These are phyloP conservation scores for Protobothrops flavoviridis DNA, from an alignment of 2,113 vertebrate genomes.

Conservation along the genomic window DNA sequence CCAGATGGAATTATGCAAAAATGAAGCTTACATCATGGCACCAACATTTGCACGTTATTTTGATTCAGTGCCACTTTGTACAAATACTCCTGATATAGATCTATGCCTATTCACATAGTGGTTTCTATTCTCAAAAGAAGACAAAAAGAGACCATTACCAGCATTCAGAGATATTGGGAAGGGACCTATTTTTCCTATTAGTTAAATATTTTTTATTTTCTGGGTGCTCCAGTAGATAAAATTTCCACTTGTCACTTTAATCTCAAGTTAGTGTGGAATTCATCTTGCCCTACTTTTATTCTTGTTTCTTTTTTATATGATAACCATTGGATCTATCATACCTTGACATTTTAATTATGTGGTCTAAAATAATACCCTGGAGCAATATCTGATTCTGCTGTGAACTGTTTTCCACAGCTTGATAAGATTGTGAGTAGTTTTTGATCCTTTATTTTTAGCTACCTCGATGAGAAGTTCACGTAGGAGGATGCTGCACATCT, in stretches of 20 bases:
- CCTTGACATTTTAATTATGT: slow-evolving; percentile 36
- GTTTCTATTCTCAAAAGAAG: not conserved
- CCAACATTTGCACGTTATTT: not conserved
- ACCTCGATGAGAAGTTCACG: not conserved
- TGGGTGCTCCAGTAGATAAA: not conserved
- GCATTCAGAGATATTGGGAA: not conserved
- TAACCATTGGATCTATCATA: slow-evolving; percentile 33
- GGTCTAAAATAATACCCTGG: slow-evolving; percentile 19
- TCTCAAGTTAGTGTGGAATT: slow-evolving; percentile 29
- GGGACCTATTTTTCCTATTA: not conserved
- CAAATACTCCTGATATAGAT: not conserved
- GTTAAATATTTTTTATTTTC: not conserved
- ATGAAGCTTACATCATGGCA: not conserved
- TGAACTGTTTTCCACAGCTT: slow-evolving; percentile 31
- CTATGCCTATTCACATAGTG: not conserved
- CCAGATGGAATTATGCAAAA: not conserved
- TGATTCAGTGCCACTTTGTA: not conserved
- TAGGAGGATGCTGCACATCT: not conserved
- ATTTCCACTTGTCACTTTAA: not conserved
- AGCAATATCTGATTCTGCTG: slow-evolving; percentile 18
- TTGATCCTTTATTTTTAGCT: slow-evolving; percentile 32
- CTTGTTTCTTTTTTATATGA: slow-evolving; percentile 33
- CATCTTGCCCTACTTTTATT: slow-evolving; percentile 27
- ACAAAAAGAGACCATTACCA: not conserved
- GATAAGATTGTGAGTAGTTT: slow-evolving; percentile 20